These are phyloP conservation scores for Phymanthus crucifer DNA, from an alignment of 92 coral and sea anemone species.

Conservation along the genomic window DNA sequence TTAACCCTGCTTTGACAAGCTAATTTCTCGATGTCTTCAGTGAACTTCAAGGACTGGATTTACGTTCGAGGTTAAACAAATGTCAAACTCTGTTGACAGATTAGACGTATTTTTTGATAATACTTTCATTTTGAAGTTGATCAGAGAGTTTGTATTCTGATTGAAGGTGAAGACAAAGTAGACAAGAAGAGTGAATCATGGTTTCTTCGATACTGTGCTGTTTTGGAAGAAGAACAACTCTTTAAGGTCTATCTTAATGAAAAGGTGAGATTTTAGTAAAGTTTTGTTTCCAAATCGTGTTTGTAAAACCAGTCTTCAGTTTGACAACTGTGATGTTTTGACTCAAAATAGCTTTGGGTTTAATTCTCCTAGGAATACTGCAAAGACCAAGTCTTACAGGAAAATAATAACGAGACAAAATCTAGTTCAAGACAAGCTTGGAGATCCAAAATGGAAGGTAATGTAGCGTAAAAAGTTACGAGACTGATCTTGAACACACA, in stretches of 20 bases:
- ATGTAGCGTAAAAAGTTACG: neutral
- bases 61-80: slow-evolving; percentile 9
- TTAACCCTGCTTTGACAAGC: neutral
- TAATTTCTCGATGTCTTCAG: neutral
- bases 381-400: neutral
- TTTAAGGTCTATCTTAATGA: slow-evolving; percentile 55
- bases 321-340: neutral
- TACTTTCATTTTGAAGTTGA: slow-evolving; percentile 5
- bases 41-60: slow-evolving; percentile 6
- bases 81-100: slow-evolving; percentile 1
- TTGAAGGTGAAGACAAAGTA: slow-evolving; percentile 27
- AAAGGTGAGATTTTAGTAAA: slow-evolving; percentile 41
- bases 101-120: neutral
- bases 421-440: neutral
- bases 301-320: neutral
- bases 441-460: neutral
- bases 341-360: neutral
- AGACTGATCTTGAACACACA: neutral
- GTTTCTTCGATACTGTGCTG: slow-evolving; percentile 61
- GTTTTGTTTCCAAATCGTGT: neutral
- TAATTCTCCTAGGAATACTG: neutral
- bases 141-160: neutral
- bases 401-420: neutral
- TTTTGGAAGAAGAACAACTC: slow-evolving; percentile 50
- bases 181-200: slow-evolving; percentile 49